Evolutionary conservation across 2,113 vertebrate genomes (phyloP).

Genomic region (Corythornis cristatus): DNA sequence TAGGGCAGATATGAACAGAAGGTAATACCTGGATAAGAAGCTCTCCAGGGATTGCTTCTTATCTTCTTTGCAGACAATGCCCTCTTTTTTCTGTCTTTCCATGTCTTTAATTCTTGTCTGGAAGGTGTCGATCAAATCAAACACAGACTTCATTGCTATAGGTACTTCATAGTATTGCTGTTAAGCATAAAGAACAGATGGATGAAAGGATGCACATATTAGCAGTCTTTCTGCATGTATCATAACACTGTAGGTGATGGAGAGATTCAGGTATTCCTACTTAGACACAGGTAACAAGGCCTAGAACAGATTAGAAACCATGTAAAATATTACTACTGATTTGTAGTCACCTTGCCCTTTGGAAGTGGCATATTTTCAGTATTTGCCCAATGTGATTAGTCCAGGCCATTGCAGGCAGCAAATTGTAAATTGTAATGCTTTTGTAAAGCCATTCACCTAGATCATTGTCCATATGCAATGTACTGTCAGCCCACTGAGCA

Average conservation of each 20-base stretch:
- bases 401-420: not conserved
- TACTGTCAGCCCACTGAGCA: not conserved
- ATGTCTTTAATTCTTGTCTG: constrained; percentile 96
- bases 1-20: not conserved
- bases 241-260: not conserved
- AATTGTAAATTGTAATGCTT: not conserved
- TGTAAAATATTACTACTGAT: not conserved
- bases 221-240: not conserved
- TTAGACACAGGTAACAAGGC: not conserved
- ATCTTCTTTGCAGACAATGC: constrained; percentile 93
- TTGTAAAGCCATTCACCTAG: not conserved
- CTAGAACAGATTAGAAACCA: not conserved
- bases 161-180: constrained; percentile 98
- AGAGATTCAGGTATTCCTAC: not conserved
- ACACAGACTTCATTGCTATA: constrained; percentile 95
- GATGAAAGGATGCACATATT: not conserved
- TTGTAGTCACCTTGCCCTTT: not conserved
- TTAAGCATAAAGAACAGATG: constrained; percentile 2
- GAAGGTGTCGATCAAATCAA: constrained; percentile 94
- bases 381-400: not conserved
- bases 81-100: constrained; percentile 96
- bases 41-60: constrained; percentile 95
- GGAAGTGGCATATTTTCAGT: not conserved
- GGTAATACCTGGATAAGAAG: constrained; percentile 90
- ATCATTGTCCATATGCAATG: not conserved